Base-by-base conservation (phyloP, 1,140 invertebrate species). In the Caerostris extrusa region DNA sequence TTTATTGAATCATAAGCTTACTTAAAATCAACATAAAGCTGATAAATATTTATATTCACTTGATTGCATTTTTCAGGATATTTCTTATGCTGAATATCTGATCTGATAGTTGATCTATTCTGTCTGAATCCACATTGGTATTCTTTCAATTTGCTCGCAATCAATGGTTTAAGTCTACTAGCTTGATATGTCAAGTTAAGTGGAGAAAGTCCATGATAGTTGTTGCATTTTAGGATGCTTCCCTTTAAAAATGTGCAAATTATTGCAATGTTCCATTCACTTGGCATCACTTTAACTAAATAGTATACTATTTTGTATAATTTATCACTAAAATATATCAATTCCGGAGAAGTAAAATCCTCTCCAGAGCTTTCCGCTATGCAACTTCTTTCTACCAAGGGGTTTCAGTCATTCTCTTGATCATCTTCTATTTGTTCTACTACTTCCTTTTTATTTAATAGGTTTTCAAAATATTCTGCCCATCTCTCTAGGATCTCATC, bases 401-500 rank as follows among this genome's bases (percentile, higher is more conserved):
- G 34, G 8, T 83, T 50, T 50, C 81, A 83, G 53, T 83, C 81
- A 83, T 83, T 83, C 50, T 83, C 81, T 56, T 10, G 53, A 4
- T 83, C 50, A 56, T 14, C 12, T 55, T 17, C 81, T 56, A 5
- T 56, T 17, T 12, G 81, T 57, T 53, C 81, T 3, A 55, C 50
- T 6, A 55, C 10, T 83, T 6, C 81, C 3, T 57, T 17, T 83
- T 6, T 14, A 14, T 83, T 83, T 83, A 83, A 83, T 55, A 83
- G 6, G 10, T 56, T 83, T 83, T 83, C 81, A 56, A 83, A 83
- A 83, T 83, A 14, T 17, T 83, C 8, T 83, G 81, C 53, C 81
- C 50, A 83, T 3, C 5, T 56, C n/a, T 83, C 82, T 17, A 85
- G 3, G 55, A 85, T 14, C 14, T 57, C 53, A 53, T 85, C 0